Base-by-base conservation (phyloP, 2,797 vertebrate genomes). In the Sarcoramphus papa region DNA sequence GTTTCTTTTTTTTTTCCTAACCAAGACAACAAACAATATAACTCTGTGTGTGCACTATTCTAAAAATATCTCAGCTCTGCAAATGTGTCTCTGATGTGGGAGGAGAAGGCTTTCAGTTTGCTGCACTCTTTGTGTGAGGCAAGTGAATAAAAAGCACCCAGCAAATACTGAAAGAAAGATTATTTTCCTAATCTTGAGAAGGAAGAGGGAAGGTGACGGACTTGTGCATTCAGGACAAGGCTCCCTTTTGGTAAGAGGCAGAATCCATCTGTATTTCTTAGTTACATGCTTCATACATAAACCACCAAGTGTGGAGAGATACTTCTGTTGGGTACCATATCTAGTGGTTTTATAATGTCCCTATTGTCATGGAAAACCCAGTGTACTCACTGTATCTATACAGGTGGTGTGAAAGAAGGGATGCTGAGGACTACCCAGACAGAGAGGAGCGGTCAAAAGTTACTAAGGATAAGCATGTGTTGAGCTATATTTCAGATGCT, bases 1-100 rank as follows among this genome's bases (percentile, higher is more conserved):
- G 53, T 84, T 96, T 89, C 85, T 84, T 93, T 84, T 88, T 76
- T 87, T 93, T 89, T 70, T 3, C 40, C 48, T 64, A 95, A 83
- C 93, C 79, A 89, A 92, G 90, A 95, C 95, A 97, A 97, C 96
- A 97, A 97, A 97, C 97, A 97, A 97, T 96, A 90, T 95, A 97
- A 93, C 92, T 97, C 83, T 96, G 81, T 97, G 94, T 90, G 80
- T 96, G 95, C 94, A 60, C 83, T 85, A 60, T 37, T 95, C 97
- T 96, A 97, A 97, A 97, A 97, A 97, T 97, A 97, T 73, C 96
- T 86, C 72, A 21, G 94, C 91, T 93, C 96, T 96, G 94, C 83
- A 95, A 97, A 97, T 95, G 85, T 95, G 91, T 93, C 78, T 95
- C 84, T 92, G 85, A 90, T 92, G 97, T 95, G 85, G 95, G 96